Evolutionary conservation across 2,797 vertebrate species (phyloP), one percentile per base, ranked within the genome.

Genomic region (Erethizon dorsatum): DNA sequence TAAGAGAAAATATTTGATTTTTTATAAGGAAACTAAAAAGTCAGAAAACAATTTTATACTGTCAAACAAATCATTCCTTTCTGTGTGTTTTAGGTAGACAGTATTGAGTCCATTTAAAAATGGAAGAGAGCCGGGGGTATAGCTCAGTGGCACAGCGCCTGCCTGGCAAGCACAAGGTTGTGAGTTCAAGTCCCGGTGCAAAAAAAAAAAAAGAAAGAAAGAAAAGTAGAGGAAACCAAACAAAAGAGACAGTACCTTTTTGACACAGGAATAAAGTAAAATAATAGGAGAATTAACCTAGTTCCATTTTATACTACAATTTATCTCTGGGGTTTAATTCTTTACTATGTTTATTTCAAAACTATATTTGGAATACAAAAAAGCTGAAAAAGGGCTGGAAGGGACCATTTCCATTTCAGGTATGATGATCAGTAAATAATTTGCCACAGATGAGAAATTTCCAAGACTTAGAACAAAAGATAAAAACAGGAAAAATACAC

Each of bases 21-120:
- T 88, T 84, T 71, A 94, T 63, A n/a, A 59, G 61, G 45, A 95
- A 67, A 86, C 12, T 61, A 9, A 77, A 95, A 91, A 69, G n/a
- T 31, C 10, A 52, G 13, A 77, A 91, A 82, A 50, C 3, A 94
- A 83, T 87, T 95, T 97, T 94, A 73, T 33, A 52, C 6, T 45
- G 8, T 88, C 57, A 84, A 90, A 80, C 1, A 75, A 82, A 37
- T 14, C 2, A 73, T 28, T 95, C 17, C 0, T 93, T 83, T 83
- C 10, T 45, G 0, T 83, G 10, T 45, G 1, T 54, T 83, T 87
- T 78, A 84, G 10, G 41, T 33, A 63, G 57, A 2, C 33, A 71
- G 1, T n/a, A 18, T 15, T 93, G 57, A 59, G 20, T 59, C 57
- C 57, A 59, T 59, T 59, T 41, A 41, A 41, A 41, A 41, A 41